A percentile compares a stretch with the other conserved stretches of the same genome.
phyloP scores from a whole-genome alignment of 2,113 vertebrate species.

The Percina caprodes region DNA sequence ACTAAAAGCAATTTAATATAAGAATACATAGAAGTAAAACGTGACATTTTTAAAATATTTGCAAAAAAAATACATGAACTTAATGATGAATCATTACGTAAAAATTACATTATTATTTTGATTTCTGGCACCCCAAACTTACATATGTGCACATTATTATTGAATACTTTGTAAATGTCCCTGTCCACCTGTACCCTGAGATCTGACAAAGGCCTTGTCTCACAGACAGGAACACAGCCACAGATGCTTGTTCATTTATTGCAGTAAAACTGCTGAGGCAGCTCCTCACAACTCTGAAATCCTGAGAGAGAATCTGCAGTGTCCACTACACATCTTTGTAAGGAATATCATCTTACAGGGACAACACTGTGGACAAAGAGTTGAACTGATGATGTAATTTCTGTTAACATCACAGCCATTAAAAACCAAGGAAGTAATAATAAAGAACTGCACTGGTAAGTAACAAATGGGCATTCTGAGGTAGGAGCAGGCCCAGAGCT shows the following conservation, averaged over 20 bases:
- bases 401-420: background rate
- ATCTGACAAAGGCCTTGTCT: slow-evolving; percentile 1
- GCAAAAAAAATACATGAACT: background rate
- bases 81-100: background rate
- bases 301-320: slow-evolving; percentile 63
- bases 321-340: slow-evolving; percentile 27
- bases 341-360: slow-evolving; percentile 21
- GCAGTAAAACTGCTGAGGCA: slow-evolving; percentile 63
- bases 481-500: slow-evolving; percentile 15
- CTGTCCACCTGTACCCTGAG: background rate
- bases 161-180: background rate
- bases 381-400: slow-evolving; percentile 15
- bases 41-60: background rate
- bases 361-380: background rate
- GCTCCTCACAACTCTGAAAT: slow-evolving; percentile 30
- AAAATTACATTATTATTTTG: background rate
- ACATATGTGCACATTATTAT: background rate
- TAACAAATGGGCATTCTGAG: slow-evolving; percentile 12
- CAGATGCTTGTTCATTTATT: slow-evolving; percentile 18
- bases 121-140: background rate
- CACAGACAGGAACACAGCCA: slow-evolving; percentile 24
- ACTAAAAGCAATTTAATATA: background rate
- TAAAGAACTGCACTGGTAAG: background rate
- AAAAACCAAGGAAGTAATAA: background rate
- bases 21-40: background rate